A percentile compares a stretch with the other conserved stretches of the same genome.
phyloP scores from a whole-genome alignment of 2,888 invertebrate genomes.

The Agrotis ipsilon region DNA sequence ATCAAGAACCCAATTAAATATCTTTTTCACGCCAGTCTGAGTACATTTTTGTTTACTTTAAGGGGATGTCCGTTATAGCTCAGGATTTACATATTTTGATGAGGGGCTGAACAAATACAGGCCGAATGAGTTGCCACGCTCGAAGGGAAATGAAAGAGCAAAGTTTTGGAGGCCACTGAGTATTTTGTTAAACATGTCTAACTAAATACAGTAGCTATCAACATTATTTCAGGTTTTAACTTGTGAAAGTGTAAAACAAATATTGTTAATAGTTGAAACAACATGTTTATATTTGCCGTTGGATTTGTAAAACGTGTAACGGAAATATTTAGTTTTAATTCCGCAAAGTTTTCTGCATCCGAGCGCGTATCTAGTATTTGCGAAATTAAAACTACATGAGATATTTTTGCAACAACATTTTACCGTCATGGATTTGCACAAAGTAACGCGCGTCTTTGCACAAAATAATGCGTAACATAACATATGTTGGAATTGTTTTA shows the following conservation, averaged over 20 bases:
- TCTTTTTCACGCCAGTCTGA: conserved; percentile 62
- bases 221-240: conserved; percentile 12
- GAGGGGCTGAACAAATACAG: conserved; percentile 55
- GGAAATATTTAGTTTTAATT: background rate
- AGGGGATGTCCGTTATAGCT: conserved; percentile 59
- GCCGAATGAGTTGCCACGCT: conserved; percentile 56
- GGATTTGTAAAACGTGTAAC: background rate
- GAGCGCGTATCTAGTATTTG: background rate
- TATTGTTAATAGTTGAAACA: background rate
- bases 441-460: background rate
- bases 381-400: background rate
- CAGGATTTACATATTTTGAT: conserved; percentile 69
- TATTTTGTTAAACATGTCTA: conserved; percentile 35
- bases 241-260: background rate
- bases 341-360: too few species aligned
- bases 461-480: too few species aligned
- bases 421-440: background rate
- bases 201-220: conserved; percentile 2
- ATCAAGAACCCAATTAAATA: conserved; percentile 78
- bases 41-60: conserved; percentile 72
- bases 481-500: background rate
- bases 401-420: background rate
- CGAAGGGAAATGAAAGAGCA: conserved; percentile 46
- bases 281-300: background rate
- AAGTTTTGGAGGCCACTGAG: conserved; percentile 48